Percentiles rank a stretch among this genome's conserved stretches.
Conservation (phyloP, 2,113 vertebrate genomes). For the Lynx canadensis region DNA sequence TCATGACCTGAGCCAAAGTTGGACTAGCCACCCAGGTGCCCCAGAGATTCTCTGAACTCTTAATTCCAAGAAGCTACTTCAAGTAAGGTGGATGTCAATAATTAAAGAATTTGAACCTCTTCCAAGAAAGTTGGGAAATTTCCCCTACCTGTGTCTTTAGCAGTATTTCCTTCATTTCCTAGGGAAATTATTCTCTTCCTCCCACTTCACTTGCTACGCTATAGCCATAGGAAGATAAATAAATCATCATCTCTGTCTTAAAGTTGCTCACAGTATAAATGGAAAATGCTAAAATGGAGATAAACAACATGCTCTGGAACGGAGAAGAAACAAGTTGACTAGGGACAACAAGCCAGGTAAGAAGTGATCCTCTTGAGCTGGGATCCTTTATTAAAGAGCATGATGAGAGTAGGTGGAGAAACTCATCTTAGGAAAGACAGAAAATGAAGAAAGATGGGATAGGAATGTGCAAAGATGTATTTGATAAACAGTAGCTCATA, state of each 20-base stretch:
- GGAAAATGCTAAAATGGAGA: not conserved
- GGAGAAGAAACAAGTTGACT: not conserved
- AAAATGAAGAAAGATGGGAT: not conserved
- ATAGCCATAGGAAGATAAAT: not conserved
- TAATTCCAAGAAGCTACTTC: constrained; percentile 49
- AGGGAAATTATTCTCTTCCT: not conserved
- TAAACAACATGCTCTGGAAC: not conserved
- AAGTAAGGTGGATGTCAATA: constrained; percentile 6
- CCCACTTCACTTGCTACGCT: not conserved
- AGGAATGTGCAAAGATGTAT: not conserved
- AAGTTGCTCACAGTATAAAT: not conserved
- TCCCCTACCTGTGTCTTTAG: not conserved
- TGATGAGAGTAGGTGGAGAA: not conserved
- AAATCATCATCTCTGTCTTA: not conserved
- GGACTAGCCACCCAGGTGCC: no score
- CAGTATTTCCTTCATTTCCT: constrained; percentile 8
- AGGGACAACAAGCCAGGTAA: not conserved
- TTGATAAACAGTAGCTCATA: not conserved
- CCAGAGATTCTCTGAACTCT: constrained; percentile 28
- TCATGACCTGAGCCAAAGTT: no score
- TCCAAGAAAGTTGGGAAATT: constrained; percentile 55
- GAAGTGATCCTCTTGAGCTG: not conserved
- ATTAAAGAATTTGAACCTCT: constrained; percentile 44
- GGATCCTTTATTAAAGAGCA: not conserved
- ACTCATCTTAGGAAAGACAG: not conserved